Conservation (phyloP, 2,797 vertebrate species). For the Poecile montanus region DNA sequence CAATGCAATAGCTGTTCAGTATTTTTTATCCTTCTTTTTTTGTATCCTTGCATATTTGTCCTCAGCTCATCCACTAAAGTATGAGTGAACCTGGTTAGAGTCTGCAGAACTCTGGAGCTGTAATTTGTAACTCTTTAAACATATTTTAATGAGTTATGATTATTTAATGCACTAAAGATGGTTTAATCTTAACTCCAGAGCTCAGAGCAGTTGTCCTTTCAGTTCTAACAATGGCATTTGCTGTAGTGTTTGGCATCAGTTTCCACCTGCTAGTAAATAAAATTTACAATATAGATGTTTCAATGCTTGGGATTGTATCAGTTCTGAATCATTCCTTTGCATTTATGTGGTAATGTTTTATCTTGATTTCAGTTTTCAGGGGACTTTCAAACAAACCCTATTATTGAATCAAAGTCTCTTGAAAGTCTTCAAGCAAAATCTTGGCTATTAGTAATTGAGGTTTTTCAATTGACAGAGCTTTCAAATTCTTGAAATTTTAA, state of each 20-base stretch:
- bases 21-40: background rate
- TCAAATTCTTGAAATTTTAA: background rate
- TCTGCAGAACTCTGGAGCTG: background rate
- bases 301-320: background rate
- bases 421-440: background rate
- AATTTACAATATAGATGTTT: background rate
- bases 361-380: background rate
- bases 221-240: background rate
- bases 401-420: background rate
- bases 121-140: background rate
- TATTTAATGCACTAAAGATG: background rate
- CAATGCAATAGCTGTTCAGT: constrained; percentile 11
- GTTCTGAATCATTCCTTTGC: background rate
- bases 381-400: background rate
- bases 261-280: background rate
- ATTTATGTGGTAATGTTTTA: background rate
- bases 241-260: background rate
- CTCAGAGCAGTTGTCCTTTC: background rate
- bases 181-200: background rate
- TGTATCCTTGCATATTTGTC: background rate
- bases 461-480: background rate
- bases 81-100: background rate
- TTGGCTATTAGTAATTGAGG: background rate
- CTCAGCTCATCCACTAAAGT: constrained; percentile 5
- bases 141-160: background rate